These are phyloP conservation scores for Globodera ellingtonae DNA, from an alignment of 1,140 invertebrate genomes.

Conservation along the genomic window DNA sequence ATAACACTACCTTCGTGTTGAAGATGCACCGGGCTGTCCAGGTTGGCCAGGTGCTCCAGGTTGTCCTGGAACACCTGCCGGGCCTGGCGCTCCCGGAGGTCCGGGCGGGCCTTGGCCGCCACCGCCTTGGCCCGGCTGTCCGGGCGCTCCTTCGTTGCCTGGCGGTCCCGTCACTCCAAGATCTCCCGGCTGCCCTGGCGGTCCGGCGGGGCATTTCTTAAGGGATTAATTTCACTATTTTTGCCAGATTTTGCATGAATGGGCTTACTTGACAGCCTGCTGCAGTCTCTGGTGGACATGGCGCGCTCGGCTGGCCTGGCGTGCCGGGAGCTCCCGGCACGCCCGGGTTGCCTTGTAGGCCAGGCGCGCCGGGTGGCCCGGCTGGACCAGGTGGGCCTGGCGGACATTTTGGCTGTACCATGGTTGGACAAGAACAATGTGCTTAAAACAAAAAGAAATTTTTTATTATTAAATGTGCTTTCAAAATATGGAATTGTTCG, in stretches of 20 bases:
- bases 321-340: slow-evolving; percentile 19
- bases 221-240: neutral
- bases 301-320: slow-evolving; percentile 31
- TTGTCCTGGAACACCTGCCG: slow-evolving; percentile 36
- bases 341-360: slow-evolving; percentile 28
- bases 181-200: slow-evolving; percentile 16
- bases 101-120: slow-evolving; percentile 10
- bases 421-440: neutral
- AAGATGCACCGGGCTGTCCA: slow-evolving; percentile 40
- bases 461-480: neutral
- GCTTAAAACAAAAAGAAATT: neutral
- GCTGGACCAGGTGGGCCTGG: slow-evolving; percentile 30
- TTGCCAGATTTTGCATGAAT: neutral
- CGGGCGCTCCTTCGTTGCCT: slow-evolving; percentile 27
- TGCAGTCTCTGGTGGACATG: slow-evolving; percentile 21
- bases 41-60: slow-evolving; percentile 42
- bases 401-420: slow-evolving; percentile 6
- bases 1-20: neutral
- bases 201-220: slow-evolving; percentile 10
- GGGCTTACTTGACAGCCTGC: neutral
- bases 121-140: slow-evolving; percentile 22
- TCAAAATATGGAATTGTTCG: neutral
- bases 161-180: slow-evolving; percentile 10
- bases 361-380: slow-evolving; percentile 8
- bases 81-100: slow-evolving; percentile 28